Conservation (phyloP, 2,888 invertebrate species). For the Hofmannophila pseudospretella region DNA sequence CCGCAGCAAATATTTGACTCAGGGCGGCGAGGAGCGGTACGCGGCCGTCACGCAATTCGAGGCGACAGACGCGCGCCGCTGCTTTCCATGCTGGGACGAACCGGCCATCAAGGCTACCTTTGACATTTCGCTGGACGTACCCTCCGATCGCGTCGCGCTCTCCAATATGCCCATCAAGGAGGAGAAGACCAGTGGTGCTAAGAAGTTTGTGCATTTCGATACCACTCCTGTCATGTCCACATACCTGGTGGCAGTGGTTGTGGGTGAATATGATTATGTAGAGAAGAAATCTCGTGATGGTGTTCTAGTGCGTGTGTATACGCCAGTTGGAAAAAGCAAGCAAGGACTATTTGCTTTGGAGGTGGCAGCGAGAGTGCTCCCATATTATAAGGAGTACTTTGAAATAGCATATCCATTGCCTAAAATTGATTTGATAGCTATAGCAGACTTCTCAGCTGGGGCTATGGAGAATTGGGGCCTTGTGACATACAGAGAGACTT, state of each 20-base stretch:
- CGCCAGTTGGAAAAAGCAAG: constrained; percentile 93
- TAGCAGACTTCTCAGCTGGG: constrained; percentile 96
- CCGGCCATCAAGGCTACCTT: constrained; percentile 97
- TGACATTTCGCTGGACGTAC: constrained; percentile 90
- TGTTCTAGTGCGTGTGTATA: constrained; percentile 88
- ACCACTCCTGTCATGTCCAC: constrained; percentile 96
- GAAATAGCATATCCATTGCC: constrained; percentile 96
- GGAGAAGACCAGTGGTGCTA: constrained; percentile 60
- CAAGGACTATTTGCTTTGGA: constrained; percentile 95
- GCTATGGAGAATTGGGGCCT: constrained; percentile 99
- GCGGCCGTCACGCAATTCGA: constrained; percentile 96
- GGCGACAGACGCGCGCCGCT: constrained; percentile 92
- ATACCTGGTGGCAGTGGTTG: constrained; percentile 94
- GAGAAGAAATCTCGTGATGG: constrained; percentile 91
- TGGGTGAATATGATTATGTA: constrained; percentile 96
- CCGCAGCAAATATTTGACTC: constrained; percentile 89
- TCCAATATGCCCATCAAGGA: constrained; percentile 92
- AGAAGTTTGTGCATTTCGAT: constrained; percentile 83
- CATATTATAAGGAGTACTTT: constrained; percentile 97
- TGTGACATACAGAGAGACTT: constrained; percentile 95
- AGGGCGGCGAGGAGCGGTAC: constrained; percentile 86
- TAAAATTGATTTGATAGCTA: constrained; percentile 97
- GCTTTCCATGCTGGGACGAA: constrained; percentile 99
- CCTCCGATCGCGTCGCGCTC: constrained; percentile 88
- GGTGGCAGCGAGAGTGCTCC: constrained; percentile 93